Evolutionary conservation across 1,140 invertebrate species (phyloP), one percentile per base, ranked within the genome.

Genomic region (Drosophila obscura): DNA sequence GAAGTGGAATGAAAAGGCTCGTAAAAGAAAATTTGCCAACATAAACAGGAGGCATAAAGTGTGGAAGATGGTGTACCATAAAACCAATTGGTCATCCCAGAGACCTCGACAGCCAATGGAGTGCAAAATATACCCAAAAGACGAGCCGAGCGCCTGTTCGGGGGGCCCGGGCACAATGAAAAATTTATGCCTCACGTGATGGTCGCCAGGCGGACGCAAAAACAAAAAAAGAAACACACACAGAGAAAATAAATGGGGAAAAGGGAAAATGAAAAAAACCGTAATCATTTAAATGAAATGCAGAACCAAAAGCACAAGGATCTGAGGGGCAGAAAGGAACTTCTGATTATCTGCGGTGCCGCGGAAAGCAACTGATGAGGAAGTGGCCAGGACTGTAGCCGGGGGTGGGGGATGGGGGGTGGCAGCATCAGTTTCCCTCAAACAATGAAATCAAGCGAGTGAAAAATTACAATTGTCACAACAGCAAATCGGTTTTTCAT

Each of bases 401-500:
- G 22, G 1, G 22, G 22, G 22, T 24, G 22, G 22, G 1, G 22
- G n/a, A n/a, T 55, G 64, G 31, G 13, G 28, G 26, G 41, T 60
- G 44, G 43, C 64, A 69, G 44, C 66, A 69, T 69, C 66, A 68
- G 66, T 69, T 69, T 50, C 56, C 68, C 66, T 69, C 66, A 65
- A 65, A 69, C 66, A 69, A 69, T 69, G 52, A 84, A 88, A 66
- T 78, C 83, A 88, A 88, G 83, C 83, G 73, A 88, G 83, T 87
- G 83, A 88, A 80, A 88, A 88, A 88, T 88, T 73, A 88, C 83
- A 80, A 88, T 88, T 88, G 83, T 88, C 83, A 88, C 83, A 88
- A 73, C 76, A 88, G 61, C 83, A 88, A 88, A 88, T 88, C 83
- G 78, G 72, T 83, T 73, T 88, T 88, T 88, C 83, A 87, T 87